phyloP scores from a whole-genome alignment of 1,140 invertebrate species.

The Hycleus cichorii region DNA sequence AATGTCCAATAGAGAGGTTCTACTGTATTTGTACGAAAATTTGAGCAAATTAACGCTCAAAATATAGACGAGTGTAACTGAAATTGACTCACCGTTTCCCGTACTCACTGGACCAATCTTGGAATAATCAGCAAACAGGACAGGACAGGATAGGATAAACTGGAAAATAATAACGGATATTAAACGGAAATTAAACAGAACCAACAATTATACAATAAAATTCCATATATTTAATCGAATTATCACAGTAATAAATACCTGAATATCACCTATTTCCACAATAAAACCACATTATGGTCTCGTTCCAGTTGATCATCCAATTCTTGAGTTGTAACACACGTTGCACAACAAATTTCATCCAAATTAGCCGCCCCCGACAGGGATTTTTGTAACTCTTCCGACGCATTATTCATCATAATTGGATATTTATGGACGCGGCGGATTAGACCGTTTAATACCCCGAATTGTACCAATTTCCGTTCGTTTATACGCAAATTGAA shows the following conservation, averaged over 20 bases:
- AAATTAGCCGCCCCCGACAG: slow-evolving; percentile 75
- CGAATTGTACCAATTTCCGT: slow-evolving; percentile 85
- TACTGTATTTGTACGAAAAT: no score
- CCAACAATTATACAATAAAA: no score
- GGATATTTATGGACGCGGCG: slow-evolving; percentile 76
- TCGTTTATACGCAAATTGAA: slow-evolving; percentile 68
- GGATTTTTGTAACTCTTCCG: slow-evolving; percentile 51
- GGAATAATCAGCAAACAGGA: no score
- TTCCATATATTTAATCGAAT: no score
- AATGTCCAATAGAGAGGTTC: no score
- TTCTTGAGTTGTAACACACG: slow-evolving; percentile 70
- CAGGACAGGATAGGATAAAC: no score
- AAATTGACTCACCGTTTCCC: no score
- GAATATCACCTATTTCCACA: slow-evolving; percentile 62
- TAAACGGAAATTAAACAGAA: no score
- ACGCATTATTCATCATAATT: slow-evolving; percentile 46
- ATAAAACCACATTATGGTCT: slow-evolving; percentile 74
- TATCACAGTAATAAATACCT: not conserved
- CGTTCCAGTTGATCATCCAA: slow-evolving; percentile 80
- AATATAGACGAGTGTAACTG: no score
- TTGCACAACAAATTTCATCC: slow-evolving; percentile 85
- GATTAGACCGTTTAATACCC: slow-evolving; percentile 77
- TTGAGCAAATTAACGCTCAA: no score
- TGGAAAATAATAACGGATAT: no score
- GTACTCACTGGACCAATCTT: no score